Conservation (phyloP, 2,888 invertebrate genomes). For the Cryptophagus acutangulus region DNA sequence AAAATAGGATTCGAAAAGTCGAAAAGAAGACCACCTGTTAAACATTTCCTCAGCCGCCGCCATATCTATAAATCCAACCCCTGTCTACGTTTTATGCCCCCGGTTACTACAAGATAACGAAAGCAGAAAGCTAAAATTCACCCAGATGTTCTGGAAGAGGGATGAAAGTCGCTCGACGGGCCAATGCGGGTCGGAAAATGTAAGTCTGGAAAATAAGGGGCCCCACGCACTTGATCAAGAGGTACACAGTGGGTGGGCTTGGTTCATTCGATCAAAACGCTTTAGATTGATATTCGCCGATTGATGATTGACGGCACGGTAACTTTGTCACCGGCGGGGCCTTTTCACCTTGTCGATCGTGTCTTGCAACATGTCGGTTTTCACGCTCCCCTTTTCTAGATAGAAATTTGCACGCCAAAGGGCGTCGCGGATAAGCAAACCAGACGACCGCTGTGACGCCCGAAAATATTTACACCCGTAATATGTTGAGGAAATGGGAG, state of each 20-base stretch:
- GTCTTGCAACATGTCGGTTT: constrained; percentile 2
- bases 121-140: not conserved
- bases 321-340: constrained; percentile 16
- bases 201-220: constrained; percentile 3
- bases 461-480: constrained; percentile 29
- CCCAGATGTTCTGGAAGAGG: too few species aligned
- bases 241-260: constrained; percentile 7
- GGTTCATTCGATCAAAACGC: not conserved
- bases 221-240: not conserved
- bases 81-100: not conserved
- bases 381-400: not conserved
- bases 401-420: constrained; percentile 25
- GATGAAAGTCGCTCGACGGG: not conserved
- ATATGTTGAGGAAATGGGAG: constrained; percentile 35
- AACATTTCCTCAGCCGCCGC: constrained; percentile 1
- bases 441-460: constrained; percentile 30
- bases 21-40: not conserved
- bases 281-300: constrained; percentile 34
- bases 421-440: constrained; percentile 28
- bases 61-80: constrained; percentile 5
- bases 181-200: constrained; percentile 4
- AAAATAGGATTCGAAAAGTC: not conserved
- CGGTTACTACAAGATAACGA: not conserved
- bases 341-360: not conserved
- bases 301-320: constrained; percentile 30